phyloP scores from a whole-genome alignment of 2,888 invertebrate species.

The Heteropelma amictum region DNA sequence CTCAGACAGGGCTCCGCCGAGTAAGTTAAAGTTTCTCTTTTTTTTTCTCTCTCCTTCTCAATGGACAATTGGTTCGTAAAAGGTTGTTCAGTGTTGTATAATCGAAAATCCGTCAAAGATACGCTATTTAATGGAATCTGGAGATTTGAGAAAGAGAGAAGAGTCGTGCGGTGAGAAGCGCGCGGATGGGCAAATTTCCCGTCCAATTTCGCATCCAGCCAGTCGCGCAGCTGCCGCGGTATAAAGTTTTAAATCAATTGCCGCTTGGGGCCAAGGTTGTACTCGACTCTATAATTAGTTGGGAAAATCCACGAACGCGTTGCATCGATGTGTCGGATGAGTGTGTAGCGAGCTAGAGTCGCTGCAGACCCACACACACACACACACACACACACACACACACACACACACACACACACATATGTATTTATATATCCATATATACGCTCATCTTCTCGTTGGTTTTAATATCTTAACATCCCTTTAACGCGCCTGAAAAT shows the following conservation, averaged over 20 bases:
- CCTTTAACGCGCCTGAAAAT: conserved; percentile 68
- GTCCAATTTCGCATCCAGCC: conserved; percentile 67
- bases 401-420: too few relatives aligned
- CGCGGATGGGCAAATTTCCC: conserved; percentile 64
- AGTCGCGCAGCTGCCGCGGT: conserved; percentile 69
- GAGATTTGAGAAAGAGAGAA: too few relatives aligned
- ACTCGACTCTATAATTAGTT: conserved; percentile 73
- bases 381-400: too few relatives aligned
- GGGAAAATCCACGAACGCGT: conserved; percentile 55
- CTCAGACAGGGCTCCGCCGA: background rate
- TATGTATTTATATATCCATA: conserved; percentile 3
- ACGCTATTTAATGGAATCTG: too few relatives aligned
- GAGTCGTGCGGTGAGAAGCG: conserved; percentile 41
- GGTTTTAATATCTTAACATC: conserved; percentile 73
- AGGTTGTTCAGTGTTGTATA: too few relatives aligned
- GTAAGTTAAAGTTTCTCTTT: background rate
- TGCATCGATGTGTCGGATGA: background rate
- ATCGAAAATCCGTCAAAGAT: too few relatives aligned
- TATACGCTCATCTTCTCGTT: too few relatives aligned
- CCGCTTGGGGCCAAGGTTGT: conserved; percentile 68
- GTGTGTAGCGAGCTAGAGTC: conserved; percentile 16
- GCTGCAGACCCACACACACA: too few relatives aligned
- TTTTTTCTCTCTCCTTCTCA: background rate
- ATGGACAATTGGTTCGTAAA: background rate
- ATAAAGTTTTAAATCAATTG: conserved; percentile 75